Base-by-base conservation (phyloP, 2,888 invertebrate species). In the Acanthococcus lagerstroemiae region DNA sequence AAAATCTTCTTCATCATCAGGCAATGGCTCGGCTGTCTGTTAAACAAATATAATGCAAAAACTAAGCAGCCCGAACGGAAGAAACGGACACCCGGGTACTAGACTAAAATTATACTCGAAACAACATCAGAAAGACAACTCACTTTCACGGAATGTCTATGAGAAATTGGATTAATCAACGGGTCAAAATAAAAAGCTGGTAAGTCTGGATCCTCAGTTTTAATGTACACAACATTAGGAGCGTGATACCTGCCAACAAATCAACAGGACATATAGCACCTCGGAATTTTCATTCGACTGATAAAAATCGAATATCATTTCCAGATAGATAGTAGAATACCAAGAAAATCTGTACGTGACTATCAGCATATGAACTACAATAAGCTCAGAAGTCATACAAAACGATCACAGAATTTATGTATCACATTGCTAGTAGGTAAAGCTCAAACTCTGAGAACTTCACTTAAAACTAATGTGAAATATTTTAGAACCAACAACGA, bases 121-220 rank as follows among this genome's bases (percentile, higher is more conserved):
- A n/a, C n/a, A n/a, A n/a, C n/a, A n/a, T n/a, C n/a, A n/a, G n/a
- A n/a, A n/a, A n/a, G n/a, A n/a, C 21, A 25, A 73, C 76, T 77
- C 74, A 82, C 80, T 76, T 91, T 92, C 0, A 90, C 83, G 0
- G 92, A 85, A 77, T 93, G 90, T 63, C 94, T 82, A 75, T 96
- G 95, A 1, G 97, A 94, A 72, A 99, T 99, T 0, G 99, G 97
- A 79, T 99, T 99, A 75, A 99, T 99, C 55, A 99, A 81, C 0
- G 99, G 99, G 80, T 99, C 99, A 78, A 97, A 99, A 77, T 99
- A 99, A 78, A 99, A 99, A 0, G 99, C 99, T 37, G 99, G 99
- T 66, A 99, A 80, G 79, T 99, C 99, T 6, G 99, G 97, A 83
- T 99, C 99, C 79, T 99, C 99, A 0, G 99, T 99, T 81, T 99